A percentile compares a stretch with the other conserved stretches of the same genome.
These are phyloP conservation scores for Philypnodon macrostomus DNA, from an alignment of 2,797 vertebrate species.

Conservation along the genomic window DNA sequence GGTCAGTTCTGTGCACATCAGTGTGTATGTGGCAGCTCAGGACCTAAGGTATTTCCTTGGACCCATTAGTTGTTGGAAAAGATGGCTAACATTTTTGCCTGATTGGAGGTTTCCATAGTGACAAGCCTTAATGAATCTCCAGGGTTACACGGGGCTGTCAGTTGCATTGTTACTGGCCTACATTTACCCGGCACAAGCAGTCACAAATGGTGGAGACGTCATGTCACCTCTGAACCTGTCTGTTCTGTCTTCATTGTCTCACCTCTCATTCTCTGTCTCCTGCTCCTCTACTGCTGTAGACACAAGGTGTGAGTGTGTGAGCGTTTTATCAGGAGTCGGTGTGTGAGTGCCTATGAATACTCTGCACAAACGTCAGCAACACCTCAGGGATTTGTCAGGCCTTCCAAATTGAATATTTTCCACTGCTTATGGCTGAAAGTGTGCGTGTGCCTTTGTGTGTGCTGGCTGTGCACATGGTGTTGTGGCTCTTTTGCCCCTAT, in stretches of 20 bases:
- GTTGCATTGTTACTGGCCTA: constrained; percentile 60
- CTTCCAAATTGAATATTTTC: constrained; percentile 65
- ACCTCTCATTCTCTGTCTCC: constrained; percentile 27
- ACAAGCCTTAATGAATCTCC: constrained; percentile 75
- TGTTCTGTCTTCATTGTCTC: constrained; percentile 40
- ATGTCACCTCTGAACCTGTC: constrained; percentile 37
- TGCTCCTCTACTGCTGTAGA: constrained; percentile 29
- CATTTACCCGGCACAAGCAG: constrained; percentile 55
- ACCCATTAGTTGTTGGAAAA: constrained; percentile 52
- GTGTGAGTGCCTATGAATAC: constrained; percentile 57
- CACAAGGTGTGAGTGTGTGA: constrained; percentile 38
- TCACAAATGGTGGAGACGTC: constrained; percentile 53
- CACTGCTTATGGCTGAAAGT: constrained; percentile 40
- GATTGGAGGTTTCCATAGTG: constrained; percentile 75
- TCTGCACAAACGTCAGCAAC: constrained; percentile 62
- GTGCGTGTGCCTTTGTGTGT: constrained; percentile 2
- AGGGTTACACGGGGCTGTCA: constrained; percentile 72
- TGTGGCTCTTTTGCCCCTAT: constrained; percentile 27
- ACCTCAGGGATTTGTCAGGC: constrained; percentile 64
- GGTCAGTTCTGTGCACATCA: constrained; percentile 26
- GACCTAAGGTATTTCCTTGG: constrained; percentile 64
- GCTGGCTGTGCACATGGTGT: constrained; percentile 8
- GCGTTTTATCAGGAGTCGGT: constrained; percentile 25
- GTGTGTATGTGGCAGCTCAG: constrained; percentile 31
- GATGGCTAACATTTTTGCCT: constrained; percentile 53